These are phyloP conservation scores for Stomorhina lunata DNA, from an alignment of 2,888 invertebrate species.

Conservation along the genomic window DNA sequence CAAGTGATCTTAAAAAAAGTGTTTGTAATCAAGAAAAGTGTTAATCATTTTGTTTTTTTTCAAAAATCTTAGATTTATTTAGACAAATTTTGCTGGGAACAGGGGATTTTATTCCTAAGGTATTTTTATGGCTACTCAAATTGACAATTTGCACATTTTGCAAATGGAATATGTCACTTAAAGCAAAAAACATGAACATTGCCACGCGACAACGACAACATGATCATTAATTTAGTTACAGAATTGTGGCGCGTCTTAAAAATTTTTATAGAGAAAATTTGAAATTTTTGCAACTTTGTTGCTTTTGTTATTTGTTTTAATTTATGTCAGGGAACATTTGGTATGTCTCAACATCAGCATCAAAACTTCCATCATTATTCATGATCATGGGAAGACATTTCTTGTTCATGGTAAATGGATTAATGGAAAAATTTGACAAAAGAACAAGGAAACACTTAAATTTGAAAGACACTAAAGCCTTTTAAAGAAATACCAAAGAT, in stretches of 20 bases:
- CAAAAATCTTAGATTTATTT: no score
- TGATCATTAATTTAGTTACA: not conserved
- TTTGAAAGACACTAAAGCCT: no score
- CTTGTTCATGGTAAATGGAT: constrained; percentile 2
- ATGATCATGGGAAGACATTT: not conserved
- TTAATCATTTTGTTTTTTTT: no score
- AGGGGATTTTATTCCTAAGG: not conserved
- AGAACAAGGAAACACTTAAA: no score
- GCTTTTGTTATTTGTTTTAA: not conserved
- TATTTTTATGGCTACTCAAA: not conserved
- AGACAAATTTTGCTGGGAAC: no score
- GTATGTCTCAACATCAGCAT: not conserved
- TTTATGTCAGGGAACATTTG: constrained; percentile 54
- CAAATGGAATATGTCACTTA: constrained; percentile 16
- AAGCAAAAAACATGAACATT: not conserved
- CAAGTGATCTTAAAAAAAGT: no score
- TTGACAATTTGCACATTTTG: constrained; percentile 55
- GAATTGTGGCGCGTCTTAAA: constrained; percentile 44
- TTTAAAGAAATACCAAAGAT: no score
- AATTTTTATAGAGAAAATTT: not conserved
- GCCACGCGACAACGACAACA: not conserved
- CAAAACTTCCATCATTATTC: not conserved
- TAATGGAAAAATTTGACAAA: no score
- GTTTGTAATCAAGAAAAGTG: no score
- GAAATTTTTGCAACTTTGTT: constrained; percentile 16